Conservation (phyloP, 2,113 vertebrate genomes). For the Zosterops borbonicus region DNA sequence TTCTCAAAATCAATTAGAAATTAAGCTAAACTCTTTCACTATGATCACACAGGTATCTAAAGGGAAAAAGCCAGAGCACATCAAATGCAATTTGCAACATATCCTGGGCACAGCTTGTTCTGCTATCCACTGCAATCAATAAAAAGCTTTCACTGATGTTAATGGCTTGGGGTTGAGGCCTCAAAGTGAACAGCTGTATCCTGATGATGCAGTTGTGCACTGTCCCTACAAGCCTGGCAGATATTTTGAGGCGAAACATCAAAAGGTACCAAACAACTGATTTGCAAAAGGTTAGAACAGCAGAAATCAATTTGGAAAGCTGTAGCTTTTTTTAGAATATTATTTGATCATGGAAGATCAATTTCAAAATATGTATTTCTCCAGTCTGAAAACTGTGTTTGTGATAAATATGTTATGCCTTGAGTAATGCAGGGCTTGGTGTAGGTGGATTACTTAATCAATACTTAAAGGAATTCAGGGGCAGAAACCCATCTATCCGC, state of each 20-base stretch:
- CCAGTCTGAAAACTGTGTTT: neutral
- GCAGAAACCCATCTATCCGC: neutral
- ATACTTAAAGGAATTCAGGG: neutral
- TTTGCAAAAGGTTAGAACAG: neutral
- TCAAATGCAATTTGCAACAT: neutral
- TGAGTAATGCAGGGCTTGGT: neutral
- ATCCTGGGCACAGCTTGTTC: neutral
- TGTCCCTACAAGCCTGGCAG: neutral
- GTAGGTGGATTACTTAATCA: neutral
- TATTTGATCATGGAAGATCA: neutral
- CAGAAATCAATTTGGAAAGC: neutral
- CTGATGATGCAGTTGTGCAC: neutral
- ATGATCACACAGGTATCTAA: neutral
- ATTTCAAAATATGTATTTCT: neutral
- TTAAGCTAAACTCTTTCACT: neutral
- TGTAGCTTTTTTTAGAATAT: neutral
- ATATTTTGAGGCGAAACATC: neutral
- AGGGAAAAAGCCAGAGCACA: neutral
- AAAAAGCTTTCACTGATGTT: neutral
- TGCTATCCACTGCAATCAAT: neutral
- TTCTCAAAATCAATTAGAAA: neutral
- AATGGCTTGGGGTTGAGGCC: neutral
- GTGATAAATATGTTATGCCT: neutral
- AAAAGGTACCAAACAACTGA: neutral
- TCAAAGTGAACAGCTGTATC: neutral